Evolutionary conservation across 2,797 vertebrate genomes (phyloP).

Genomic region (Paguma larvata): DNA sequence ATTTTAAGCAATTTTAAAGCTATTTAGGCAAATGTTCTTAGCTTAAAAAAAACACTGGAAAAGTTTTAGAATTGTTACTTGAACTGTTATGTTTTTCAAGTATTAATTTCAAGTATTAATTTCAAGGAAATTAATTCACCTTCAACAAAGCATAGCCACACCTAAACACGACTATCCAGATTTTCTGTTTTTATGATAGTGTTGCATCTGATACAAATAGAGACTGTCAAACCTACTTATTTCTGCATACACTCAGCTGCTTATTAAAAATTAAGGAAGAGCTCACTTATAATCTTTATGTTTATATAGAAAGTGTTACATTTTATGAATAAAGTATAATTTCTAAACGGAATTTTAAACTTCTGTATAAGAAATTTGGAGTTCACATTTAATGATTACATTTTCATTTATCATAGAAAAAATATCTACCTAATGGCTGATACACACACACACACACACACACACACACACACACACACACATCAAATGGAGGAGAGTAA

Average conservation of each 20-base stretch:
- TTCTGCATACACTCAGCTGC: neutral
- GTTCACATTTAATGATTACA: neutral
- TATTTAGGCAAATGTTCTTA: neutral
- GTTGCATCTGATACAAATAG: neutral
- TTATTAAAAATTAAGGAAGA: neutral
- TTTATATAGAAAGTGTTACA: neutral
- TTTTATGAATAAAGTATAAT: neutral
- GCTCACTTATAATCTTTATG: neutral
- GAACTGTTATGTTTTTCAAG: neutral
- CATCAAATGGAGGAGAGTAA: neutral
- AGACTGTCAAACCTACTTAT: neutral
- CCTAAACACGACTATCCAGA: neutral
- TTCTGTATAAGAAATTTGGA: neutral
- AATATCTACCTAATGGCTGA: neutral
- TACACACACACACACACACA: neutral
- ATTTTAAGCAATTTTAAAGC: neutral
- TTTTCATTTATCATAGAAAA: neutral
- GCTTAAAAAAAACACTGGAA: neutral
- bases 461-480: neutral
- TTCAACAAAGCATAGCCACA: neutral
- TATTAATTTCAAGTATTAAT: neutral
- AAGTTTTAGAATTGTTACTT: neutral
- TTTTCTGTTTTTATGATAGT: neutral
- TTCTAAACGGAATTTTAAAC: constrained; percentile 23
- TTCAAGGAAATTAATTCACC: neutral